Evolutionary conservation across 2,888 invertebrate genomes (phyloP).

Genomic region (Sympetrum striolatum): DNA sequence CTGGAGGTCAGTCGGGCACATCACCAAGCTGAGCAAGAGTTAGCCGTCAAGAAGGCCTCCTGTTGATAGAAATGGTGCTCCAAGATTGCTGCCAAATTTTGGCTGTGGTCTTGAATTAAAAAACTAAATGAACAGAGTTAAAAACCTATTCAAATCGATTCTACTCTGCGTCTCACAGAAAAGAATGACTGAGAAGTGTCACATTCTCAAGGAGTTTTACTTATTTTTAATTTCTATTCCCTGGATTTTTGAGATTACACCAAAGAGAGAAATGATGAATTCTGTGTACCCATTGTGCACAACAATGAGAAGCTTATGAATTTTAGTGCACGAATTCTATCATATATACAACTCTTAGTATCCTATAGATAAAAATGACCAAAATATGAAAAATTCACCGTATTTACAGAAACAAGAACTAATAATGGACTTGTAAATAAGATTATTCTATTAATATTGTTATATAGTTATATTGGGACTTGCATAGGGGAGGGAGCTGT

Average conservation of each 20-base stretch:
- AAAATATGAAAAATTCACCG: slow-evolving; percentile 38
- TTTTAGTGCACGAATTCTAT: slow-evolving; percentile 36
- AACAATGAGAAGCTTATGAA: slow-evolving; percentile 19
- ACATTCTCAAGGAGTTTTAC: slow-evolving; percentile 8
- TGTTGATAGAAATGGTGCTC: slow-evolving; percentile 1
- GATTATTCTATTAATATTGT: slow-evolving; percentile 43
- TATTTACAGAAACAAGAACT: slow-evolving; percentile 33
- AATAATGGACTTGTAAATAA: slow-evolving; percentile 39
- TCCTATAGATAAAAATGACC: slow-evolving; percentile 29
- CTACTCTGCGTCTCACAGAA: neutral
- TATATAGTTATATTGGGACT: slow-evolving; percentile 43
- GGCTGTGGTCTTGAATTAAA: slow-evolving; percentile 18
- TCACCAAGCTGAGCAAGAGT: slow-evolving; percentile 32
- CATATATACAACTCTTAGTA: slow-evolving; percentile 38
- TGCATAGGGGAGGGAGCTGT: slow-evolving; percentile 34
- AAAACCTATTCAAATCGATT: neutral
- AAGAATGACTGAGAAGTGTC: neutral
- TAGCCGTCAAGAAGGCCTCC: neutral
- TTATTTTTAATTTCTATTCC: slow-evolving; percentile 9
- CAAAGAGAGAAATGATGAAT: neutral
- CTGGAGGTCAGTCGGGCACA: neutral
- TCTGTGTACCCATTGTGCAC: slow-evolving; percentile 24
- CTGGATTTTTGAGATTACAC: slow-evolving; percentile 1
- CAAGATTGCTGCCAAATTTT: neutral
- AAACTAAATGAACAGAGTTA: neutral